These are phyloP conservation scores for Paramisgurnus dabryanus DNA, from an alignment of 2,113 vertebrate genomes.

Conservation along the genomic window DNA sequence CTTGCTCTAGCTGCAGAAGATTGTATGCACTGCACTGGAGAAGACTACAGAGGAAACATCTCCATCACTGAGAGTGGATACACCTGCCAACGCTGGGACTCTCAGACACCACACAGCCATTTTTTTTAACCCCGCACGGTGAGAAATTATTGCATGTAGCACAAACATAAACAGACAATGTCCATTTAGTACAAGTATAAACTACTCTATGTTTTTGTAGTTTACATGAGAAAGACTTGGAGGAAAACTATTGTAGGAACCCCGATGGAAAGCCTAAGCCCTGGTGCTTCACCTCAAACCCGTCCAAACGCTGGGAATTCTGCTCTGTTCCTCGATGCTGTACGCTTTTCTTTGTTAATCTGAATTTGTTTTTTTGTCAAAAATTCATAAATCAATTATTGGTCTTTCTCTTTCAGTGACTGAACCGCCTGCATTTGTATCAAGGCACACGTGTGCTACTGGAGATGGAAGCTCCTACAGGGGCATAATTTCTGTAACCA, in stretches of 20 bases:
- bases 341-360: slow-evolving; percentile 52
- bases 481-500: slow-evolving; percentile 79
- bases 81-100: too few relatives aligned
- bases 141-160: too few relatives aligned
- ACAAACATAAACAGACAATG: too few relatives aligned
- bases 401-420: slow-evolving; percentile 70
- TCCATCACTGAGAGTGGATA: too few relatives aligned
- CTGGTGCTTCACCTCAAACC: slow-evolving; percentile 76
- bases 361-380: not conserved
- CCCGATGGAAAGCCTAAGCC: not conserved
- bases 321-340: slow-evolving; percentile 86
- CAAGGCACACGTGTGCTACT: slow-evolving; percentile 78
- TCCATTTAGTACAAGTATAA: too few relatives aligned
- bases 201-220: too few relatives aligned
- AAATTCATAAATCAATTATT: not conserved
- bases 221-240: too few relatives aligned
- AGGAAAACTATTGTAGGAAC: not conserved
- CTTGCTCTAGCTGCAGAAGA: too few relatives aligned
- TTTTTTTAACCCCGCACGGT: too few relatives aligned
- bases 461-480: slow-evolving; percentile 81
- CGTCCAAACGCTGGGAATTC: slow-evolving; percentile 85
- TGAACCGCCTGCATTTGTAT: slow-evolving; percentile 40
- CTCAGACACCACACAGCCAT: too few relatives aligned
- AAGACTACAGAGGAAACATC: too few relatives aligned
- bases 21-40: too few relatives aligned